Base-by-base conservation (phyloP, 2,797 vertebrate genomes). In the Kryptolebias ocellatus region DNA sequence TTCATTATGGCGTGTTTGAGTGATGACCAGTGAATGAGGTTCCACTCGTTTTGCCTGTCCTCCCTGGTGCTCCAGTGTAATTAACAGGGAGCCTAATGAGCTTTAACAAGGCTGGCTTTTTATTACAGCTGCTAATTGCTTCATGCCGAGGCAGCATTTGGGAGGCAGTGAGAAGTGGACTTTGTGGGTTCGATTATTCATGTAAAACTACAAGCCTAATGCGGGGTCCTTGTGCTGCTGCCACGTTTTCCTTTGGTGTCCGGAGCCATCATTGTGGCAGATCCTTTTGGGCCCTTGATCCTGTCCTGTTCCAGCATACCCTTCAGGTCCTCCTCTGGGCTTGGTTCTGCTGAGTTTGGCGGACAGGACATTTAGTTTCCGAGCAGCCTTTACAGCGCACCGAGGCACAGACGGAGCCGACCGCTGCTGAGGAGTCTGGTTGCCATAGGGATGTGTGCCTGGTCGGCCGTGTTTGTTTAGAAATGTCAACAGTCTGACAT, bases 121-220 rank as follows among this genome's bases (percentile, higher is more conserved):
- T 81, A 89, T 90, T 85, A 91, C 78, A 83, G 52, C 64, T 68
- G 69, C 79, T 92, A 89, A 91, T 88, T 90, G 74, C 63, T 72
- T 51, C 53, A 59, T 70, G 70, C 76, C 73, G 51, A 55, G 77
- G 78, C 72, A 74, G 73, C 57, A 64, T 53, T 68, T 51, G 4
- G 60, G 66, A 78, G 60, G 50, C 62, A 53, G 17, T 39, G 7
- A 53, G 59, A 68, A 67, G 69, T 54, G 24, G 31, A 58, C 1
- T 29, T 31, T 60, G n/a, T 24, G 20, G 18, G 8, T 49, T 58
- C 44, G 58, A 47, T 24, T 72, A 45, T 67, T 63, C 45, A 27
- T 37, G 17, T 65, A 16, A 39, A 39, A 39, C 20, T 39, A 39
- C 9, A 12, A 39, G 37, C 37, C 37, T 39, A 39, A 39, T 39